phyloP scores from a whole-genome alignment of 1,140 invertebrate genomes.

The Dinothrombium tinctorium region DNA sequence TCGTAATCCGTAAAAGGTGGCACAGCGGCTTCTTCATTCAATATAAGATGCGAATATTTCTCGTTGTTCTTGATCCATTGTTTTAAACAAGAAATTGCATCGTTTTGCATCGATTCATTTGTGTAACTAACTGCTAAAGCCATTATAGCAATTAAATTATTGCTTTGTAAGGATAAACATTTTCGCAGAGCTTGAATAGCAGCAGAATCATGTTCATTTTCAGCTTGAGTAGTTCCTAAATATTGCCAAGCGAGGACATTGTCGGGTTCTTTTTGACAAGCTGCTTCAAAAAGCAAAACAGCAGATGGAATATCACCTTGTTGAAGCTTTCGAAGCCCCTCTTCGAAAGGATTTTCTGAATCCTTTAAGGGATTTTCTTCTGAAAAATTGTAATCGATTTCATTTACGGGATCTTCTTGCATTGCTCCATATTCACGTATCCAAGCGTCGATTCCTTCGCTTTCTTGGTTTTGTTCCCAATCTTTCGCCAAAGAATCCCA shows the following conservation, averaged over 20 bases:
- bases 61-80: conserved; percentile 65
- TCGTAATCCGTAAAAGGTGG: too few relatives aligned
- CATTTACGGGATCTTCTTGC: not conserved
- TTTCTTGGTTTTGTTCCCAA: conserved; percentile 38
- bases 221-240: conserved; percentile 57
- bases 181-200: conserved; percentile 29
- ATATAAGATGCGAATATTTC: conserved; percentile 33
- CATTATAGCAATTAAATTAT: conserved; percentile 61
- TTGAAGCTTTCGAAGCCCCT: conserved; percentile 54
- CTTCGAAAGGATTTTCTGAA: conserved; percentile 41
- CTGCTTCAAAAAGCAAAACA: conserved; percentile 86
- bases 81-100: conserved; percentile 29
- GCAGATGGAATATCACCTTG: conserved; percentile 79
- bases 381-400: conserved; percentile 46
- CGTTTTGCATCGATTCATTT: conserved; percentile 46
- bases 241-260: conserved; percentile 40
- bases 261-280: conserved; percentile 55
- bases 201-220: conserved; percentile 48
- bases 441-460: not conserved
- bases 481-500: conserved; percentile 50
- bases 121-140: conserved; percentile 77
- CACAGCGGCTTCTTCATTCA: not conserved
- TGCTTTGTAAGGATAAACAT: conserved; percentile 53
- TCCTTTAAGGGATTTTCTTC: conserved; percentile 51
- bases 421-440: not conserved